These are phyloP conservation scores for Melanostoma mellinum DNA, from an alignment of 2,888 invertebrate genomes.

Conservation along the genomic window DNA sequence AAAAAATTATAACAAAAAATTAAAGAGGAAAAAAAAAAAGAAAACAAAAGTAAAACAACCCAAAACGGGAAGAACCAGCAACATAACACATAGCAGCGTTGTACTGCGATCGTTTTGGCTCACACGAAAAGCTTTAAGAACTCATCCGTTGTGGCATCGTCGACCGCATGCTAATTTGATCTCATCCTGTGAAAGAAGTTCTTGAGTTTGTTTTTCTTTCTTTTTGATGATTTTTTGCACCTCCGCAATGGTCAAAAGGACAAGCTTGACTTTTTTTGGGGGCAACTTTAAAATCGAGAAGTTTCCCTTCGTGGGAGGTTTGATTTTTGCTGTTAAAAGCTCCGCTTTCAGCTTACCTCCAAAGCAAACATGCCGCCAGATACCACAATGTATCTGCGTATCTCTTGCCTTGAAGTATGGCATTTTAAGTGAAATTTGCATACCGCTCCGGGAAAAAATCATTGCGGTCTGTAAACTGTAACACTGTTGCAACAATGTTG, in stretches of 20 bases:
- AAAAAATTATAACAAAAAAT: conserved; percentile 46
- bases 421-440: neutral
- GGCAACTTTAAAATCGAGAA: conserved; percentile 15
- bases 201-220: conserved; percentile 16
- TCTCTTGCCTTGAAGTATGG: neutral
- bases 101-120: conserved; percentile 33
- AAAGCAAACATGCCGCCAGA: conserved; percentile 15
- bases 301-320: conserved; percentile 38
- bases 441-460: neutral
- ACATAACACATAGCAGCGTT: neutral
- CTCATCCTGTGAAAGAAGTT: conserved; percentile 65
- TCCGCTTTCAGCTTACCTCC: neutral
- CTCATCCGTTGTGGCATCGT: conserved; percentile 61
- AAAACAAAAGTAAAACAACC: conserved; percentile 4
- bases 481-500: conserved; percentile 53
- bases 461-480: neutral
- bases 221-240: conserved; percentile 24
- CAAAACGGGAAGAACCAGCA: conserved; percentile 17
- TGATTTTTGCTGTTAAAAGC: conserved; percentile 34
- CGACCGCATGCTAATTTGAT: conserved; percentile 69
- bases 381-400: neutral
- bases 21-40: neutral
- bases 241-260: conserved; percentile 5
- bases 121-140: conserved; percentile 62
- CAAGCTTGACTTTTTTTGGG: neutral